phyloP scores from a whole-genome alignment of 2,888 invertebrate species.

The Campoletis raptor region DNA sequence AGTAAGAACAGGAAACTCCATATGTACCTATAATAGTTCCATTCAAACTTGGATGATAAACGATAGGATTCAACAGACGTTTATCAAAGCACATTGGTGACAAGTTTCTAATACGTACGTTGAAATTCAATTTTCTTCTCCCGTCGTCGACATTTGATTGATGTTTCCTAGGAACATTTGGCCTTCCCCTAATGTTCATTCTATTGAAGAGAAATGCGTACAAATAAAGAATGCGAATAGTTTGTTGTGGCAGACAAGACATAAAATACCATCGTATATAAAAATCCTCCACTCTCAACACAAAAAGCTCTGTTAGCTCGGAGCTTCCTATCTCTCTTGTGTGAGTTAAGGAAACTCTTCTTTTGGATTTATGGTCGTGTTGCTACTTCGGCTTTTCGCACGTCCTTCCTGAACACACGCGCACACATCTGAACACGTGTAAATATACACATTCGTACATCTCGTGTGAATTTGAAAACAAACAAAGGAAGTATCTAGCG shows the following conservation, averaged over 20 bases:
- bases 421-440: neutral
- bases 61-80: neutral
- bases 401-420: neutral
- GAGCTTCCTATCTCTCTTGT: neutral
- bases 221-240: neutral
- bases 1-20: neutral
- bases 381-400: neutral
- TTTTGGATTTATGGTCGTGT: constrained; percentile 2
- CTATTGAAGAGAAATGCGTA: neutral
- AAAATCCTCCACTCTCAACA: neutral
- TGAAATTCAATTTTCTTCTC: neutral
- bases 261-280: neutral
- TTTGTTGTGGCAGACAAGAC: neutral
- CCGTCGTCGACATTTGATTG: neutral
- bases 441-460: neutral
- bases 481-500: constrained; percentile 11
- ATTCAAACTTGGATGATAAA: neutral
- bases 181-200: neutral
- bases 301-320: neutral
- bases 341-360: neutral
- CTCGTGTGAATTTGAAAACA: constrained; percentile 8
- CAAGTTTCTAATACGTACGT: neutral
- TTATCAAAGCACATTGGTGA: neutral
- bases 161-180: neutral
- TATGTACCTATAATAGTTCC: neutral